These are phyloP conservation scores for Bradypodion pumilum DNA, from an alignment of 2,797 vertebrate genomes.

Conservation along the genomic window DNA sequence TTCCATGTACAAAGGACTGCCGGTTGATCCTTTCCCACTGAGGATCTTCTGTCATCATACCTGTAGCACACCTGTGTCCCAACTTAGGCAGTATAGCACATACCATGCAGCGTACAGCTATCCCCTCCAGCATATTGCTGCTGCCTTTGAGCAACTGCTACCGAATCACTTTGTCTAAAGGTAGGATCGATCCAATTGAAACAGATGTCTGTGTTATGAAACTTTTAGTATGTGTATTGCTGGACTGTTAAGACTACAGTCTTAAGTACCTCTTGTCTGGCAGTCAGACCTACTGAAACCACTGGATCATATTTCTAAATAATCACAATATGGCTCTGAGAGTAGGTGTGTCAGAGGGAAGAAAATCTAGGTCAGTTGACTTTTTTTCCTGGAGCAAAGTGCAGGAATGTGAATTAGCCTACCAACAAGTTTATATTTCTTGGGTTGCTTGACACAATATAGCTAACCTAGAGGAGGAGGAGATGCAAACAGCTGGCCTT, in stretches of 20 bases:
- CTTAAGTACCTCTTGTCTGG: background rate
- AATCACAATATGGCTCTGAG: background rate
- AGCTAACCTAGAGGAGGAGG: background rate
- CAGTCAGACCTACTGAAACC: background rate
- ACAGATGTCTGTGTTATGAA: background rate
- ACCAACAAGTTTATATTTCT: background rate
- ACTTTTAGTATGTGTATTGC: background rate
- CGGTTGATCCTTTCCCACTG: background rate
- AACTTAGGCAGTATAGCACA: background rate
- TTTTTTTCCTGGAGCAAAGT: slow-evolving; percentile 6
- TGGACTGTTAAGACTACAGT: background rate
- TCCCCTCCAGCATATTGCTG: background rate
- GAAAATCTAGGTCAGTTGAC: slow-evolving; percentile 4
- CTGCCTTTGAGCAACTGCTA: background rate
- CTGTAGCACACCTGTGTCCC: background rate
- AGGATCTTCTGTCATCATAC: background rate
- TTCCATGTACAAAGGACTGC: background rate
- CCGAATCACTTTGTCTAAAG: background rate
- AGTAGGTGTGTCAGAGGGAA: background rate
- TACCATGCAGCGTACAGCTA: background rate
- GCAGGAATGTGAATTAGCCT: background rate
- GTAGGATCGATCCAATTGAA: background rate
- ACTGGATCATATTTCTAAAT: background rate
- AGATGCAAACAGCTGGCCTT: background rate
- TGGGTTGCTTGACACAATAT: background rate